phyloP scores from a whole-genome alignment of 2,888 invertebrate species.

The Hylaea fasciaria region DNA sequence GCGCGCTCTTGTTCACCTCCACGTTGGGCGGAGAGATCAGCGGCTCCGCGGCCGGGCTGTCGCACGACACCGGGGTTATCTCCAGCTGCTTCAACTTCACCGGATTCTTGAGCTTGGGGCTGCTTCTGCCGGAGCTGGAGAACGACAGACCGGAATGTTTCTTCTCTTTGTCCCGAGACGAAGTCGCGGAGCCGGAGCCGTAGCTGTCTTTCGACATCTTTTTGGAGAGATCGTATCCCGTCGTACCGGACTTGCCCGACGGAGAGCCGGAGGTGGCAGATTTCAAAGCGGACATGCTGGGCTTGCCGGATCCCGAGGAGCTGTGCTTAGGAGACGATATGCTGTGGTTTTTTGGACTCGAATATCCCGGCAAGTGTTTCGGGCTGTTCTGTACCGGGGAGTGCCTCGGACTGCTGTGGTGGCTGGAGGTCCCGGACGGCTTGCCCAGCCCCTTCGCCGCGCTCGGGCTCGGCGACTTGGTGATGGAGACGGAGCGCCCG shows the following conservation, averaged over 20 bases:
- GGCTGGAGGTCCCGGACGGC: constrained; percentile 79
- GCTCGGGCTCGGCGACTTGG: constrained; percentile 85
- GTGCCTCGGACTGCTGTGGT: constrained; percentile 89
- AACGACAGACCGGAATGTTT: constrained; percentile 81
- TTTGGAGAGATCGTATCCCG: constrained; percentile 83
- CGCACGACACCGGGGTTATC: constrained; percentile 83
- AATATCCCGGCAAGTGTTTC: constrained; percentile 88
- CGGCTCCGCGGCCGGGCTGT: constrained; percentile 74
- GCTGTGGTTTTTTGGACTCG: constrained; percentile 91
- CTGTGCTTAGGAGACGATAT: constrained; percentile 92
- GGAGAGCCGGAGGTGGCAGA: constrained; percentile 90
- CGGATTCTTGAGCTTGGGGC: constrained; percentile 88
- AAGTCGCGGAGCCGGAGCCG: constrained; percentile 68
- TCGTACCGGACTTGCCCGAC: constrained; percentile 85
- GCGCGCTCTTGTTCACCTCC: constrained; percentile 86
- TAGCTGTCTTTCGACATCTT: constrained; percentile 82
- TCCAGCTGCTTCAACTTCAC: constrained; percentile 89
- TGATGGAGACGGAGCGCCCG: constrained; percentile 86
- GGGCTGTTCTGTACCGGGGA: constrained; percentile 91
- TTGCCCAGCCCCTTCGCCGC: constrained; percentile 74
- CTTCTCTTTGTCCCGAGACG: constrained; percentile 84
- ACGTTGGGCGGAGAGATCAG: constrained; percentile 81
- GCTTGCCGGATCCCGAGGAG: constrained; percentile 91
- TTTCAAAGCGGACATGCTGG: constrained; percentile 94
- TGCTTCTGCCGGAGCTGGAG: constrained; percentile 84